These are phyloP conservation scores for Acholoe squamosa DNA, from an alignment of 2,888 invertebrate species.

Conservation along the genomic window DNA sequence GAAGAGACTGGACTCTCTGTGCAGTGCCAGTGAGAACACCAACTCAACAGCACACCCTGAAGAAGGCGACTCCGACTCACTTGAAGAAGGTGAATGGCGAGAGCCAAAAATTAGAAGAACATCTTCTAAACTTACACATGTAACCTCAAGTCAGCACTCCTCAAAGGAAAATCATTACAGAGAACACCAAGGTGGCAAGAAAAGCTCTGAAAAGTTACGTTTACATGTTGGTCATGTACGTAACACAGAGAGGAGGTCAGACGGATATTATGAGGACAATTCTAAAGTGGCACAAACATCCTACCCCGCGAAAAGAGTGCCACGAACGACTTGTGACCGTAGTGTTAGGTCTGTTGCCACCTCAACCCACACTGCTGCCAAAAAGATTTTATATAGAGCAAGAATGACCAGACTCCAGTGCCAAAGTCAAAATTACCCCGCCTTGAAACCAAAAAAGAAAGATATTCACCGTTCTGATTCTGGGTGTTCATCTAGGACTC, in stretches of 20 bases:
- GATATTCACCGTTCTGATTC: background rate
- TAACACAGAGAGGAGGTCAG: no score
- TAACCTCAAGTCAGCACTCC: no score
- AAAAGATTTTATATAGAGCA: background rate
- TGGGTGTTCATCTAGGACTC: background rate
- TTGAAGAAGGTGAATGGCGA: conserved; percentile 7
- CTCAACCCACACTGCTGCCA: background rate
- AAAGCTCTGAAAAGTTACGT: no score
- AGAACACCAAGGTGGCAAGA: no score
- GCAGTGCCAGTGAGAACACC: background rate
- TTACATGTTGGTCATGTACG: no score
- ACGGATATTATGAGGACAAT: no score
- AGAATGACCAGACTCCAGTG: background rate
- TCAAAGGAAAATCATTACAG: no score
- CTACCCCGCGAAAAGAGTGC: no score
- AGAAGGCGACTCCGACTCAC: background rate
- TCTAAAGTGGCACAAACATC: no score
- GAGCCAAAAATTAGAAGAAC: background rate
- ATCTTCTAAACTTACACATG: no score
- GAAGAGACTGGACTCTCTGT: background rate
- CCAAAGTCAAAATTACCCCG: background rate
- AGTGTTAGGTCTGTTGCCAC: background rate
- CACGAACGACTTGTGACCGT: background rate
- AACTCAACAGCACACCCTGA: background rate
- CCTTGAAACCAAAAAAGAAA: background rate